These are phyloP conservation scores for Lepus townsendii DNA, from an alignment of 2,797 vertebrate species.

Conservation along the genomic window DNA sequence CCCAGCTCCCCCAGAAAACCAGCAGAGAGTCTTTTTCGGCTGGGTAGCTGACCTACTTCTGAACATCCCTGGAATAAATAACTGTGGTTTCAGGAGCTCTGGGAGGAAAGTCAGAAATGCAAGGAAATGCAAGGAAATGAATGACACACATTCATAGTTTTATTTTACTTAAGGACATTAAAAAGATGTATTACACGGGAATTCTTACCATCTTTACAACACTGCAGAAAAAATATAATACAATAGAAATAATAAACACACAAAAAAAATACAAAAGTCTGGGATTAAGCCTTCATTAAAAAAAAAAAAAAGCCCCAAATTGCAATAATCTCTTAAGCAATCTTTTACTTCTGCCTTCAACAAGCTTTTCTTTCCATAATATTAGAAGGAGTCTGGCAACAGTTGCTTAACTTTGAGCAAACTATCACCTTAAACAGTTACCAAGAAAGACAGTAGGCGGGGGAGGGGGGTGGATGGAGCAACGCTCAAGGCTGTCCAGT, in stretches of 20 bases:
- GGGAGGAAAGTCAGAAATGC: not conserved
- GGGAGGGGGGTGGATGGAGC: not conserved
- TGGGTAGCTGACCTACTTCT: constrained; percentile 69
- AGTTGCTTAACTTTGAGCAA: not conserved
- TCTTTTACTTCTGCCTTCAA: not conserved
- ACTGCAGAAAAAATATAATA: not conserved
- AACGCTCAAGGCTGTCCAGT: not conserved
- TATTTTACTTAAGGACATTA: constrained; percentile 30
- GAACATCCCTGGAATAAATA: constrained; percentile 59
- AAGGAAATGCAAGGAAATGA: not conserved
- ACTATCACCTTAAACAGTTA: not conserved
- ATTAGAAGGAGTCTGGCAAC: not conserved
- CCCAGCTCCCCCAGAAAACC: not conserved
- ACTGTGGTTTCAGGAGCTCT: constrained; percentile 54
- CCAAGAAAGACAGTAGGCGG: too few species aligned
- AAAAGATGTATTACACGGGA: not conserved
- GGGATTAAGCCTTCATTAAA: not conserved
- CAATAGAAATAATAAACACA: too few species aligned
- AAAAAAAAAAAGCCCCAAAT: not conserved
- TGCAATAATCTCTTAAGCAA: not conserved
- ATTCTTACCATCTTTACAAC: not conserved
- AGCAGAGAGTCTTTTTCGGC: not conserved
- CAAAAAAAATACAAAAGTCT: constrained; percentile 15
- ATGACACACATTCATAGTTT: not conserved
- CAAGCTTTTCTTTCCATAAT: not conserved